phyloP scores from a whole-genome alignment of 1,140 invertebrate genomes.

The Aphidius gifuensis region DNA sequence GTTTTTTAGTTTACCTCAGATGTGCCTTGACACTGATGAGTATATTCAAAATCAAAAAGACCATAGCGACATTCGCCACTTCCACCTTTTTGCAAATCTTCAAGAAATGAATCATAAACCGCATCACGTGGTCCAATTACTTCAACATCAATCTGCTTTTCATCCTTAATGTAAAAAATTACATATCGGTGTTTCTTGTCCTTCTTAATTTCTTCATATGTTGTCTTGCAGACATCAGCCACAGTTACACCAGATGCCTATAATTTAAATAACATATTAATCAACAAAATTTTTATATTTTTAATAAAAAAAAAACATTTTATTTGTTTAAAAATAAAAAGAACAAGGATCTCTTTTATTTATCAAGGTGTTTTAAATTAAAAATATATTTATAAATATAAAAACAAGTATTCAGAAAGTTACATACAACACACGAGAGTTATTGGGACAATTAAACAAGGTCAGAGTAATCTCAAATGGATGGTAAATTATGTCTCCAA shows the following conservation, averaged over 20 bases:
- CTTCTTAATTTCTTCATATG: constrained; percentile 95
- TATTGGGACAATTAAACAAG: too few species aligned
- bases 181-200: constrained; percentile 96
- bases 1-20: constrained; percentile 63
- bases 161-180: constrained; percentile 92
- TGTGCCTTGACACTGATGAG: constrained; percentile 91
- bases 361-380: background rate
- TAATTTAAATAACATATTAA: constrained; percentile 41
- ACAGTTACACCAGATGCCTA: constrained; percentile 95
- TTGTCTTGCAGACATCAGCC: constrained; percentile 89
- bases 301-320: constrained; percentile 12
- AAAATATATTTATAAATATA: background rate
- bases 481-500: too few species aligned
- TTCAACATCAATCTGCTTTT: constrained; percentile 91
- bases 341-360: background rate
- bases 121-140: constrained; percentile 81
- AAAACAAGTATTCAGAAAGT: background rate
- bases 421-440: too few species aligned
- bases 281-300: too few species aligned
- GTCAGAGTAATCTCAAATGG: too few species aligned
- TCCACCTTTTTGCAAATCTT: constrained; percentile 85
- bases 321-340: background rate
- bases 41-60: constrained; percentile 92
- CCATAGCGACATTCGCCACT: constrained; percentile 91
- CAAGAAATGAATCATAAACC: constrained; percentile 85